These are phyloP conservation scores for Ooceraea biroi DNA, from an alignment of 1,140 invertebrate genomes.

Conservation along the genomic window DNA sequence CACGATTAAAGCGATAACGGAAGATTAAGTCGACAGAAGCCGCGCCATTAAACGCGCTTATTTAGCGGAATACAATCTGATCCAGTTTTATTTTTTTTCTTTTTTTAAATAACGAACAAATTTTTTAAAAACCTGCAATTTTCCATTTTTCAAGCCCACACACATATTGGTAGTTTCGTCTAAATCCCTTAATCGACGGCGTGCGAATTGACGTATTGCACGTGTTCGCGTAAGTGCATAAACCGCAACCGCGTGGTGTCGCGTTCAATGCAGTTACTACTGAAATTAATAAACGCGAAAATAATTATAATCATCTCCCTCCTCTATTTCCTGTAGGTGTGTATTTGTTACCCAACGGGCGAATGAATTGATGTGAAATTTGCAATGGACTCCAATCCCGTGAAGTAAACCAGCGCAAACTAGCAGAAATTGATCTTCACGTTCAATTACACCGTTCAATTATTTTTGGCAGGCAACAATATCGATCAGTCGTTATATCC, in stretches of 20 bases:
- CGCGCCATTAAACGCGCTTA: background rate
- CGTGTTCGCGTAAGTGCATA: background rate
- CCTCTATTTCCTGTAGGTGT: too few relatives aligned
- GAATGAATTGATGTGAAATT: conserved; percentile 18
- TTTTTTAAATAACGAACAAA: background rate
- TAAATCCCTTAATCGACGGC: conserved; percentile 8
- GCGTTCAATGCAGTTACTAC: background rate
- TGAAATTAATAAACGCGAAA: conserved; percentile 42
- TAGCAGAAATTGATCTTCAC: conserved; percentile 19
- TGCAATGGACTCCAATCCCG: background rate
- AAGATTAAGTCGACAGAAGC: conserved; percentile 12
- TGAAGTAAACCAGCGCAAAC: conserved; percentile 11
- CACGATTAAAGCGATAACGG: conserved; percentile 13
- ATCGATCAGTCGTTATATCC: conserved; percentile 14
- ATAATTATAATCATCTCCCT: conserved; percentile 9
- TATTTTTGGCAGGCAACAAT: conserved; percentile 3
- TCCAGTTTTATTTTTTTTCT: too few relatives aligned
- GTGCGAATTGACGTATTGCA: background rate
- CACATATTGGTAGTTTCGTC: background rate
- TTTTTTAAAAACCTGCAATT: background rate
- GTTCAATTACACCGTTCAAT: conserved; percentile 48
- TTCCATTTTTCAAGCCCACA: background rate
- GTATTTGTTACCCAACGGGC: background rate
- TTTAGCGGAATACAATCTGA: background rate
- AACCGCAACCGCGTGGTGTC: background rate